Evolutionary conservation across 2,888 invertebrate genomes (phyloP), one percentile per base, ranked within the genome.

Genomic region (Lampropteryx suffumata): DNA sequence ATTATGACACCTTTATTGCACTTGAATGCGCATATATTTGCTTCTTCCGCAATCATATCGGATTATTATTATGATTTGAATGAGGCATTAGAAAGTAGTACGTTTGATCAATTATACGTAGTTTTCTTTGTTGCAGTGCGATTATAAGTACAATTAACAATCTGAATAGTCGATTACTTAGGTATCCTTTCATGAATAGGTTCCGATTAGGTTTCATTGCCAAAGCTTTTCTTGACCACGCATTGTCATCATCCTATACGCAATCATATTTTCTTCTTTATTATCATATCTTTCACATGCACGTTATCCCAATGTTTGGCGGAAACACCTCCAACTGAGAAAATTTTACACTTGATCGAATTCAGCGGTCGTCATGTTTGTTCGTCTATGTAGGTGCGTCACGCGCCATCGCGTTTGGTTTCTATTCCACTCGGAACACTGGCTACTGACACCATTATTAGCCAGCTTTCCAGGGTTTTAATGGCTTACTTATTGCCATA

Each of bases 391-490:
- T 73, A 64, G 65, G 71, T 64, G 61, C 66, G 79, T 76, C 71
- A 71, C 76, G 86, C 87, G 45, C 72, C 80, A 86, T 82, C 69
- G 84, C 79, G 37, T 58, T 74, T 67, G 74, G 82, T 85, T 85
- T 86, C 86, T 84, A 81, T 79, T 84, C 73, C 74, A 71, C 68
- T 63, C 67, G 63, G 62, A 67, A 62, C 65, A 56, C 65, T 51
- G 51, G 56, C 61, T 71, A 78, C 66, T 69, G 69, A 67, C 72
- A 78, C 75, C 76, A 72, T 71, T 63, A 67, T 66, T 57, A 47
- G 51, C 39, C 30, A 26, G 37, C 59, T 59, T 57, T 57, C 59
- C 55, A 55, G 48, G 53, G 46, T 53, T 54, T 55, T 46, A 35
- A 40, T 39, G 32, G 26, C 52, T 30, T 41, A 33, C 46, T 47